phyloP scores from a whole-genome alignment of 2,797 vertebrate species.

The Choloepus didactylus region DNA sequence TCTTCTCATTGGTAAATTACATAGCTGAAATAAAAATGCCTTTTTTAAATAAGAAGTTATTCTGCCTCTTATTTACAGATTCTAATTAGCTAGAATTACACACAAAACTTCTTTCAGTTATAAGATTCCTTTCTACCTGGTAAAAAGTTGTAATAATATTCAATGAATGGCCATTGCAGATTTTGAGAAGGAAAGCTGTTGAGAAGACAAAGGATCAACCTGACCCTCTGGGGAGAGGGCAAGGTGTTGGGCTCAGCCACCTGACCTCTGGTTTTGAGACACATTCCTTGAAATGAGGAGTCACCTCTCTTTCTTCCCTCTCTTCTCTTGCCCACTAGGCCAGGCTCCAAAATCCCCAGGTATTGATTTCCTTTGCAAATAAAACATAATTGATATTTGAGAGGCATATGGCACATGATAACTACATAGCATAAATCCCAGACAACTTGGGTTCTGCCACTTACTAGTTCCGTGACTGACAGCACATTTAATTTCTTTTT shows the following conservation, averaged over 20 bases:
- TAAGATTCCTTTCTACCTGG: not conserved
- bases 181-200: not conserved
- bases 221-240: not conserved
- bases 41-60: not conserved
- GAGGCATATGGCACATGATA: not conserved
- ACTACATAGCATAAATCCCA: not conserved
- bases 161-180: not conserved
- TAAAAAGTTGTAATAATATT: not conserved
- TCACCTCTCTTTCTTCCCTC: not conserved
- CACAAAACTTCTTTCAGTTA: not conserved
- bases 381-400: not conserved
- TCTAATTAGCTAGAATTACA: not conserved
- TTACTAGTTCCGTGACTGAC: not conserved
- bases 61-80: not conserved
- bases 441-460: not conserved
- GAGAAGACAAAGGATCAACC: not conserved
- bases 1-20: not conserved
- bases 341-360: not conserved
- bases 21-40: not conserved
- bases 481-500: not conserved
- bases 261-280: not conserved
- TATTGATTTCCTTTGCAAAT: slow-evolving; percentile 18
- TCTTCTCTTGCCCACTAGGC: not conserved
- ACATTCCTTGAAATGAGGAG: not conserved
- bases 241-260: no score